These are phyloP conservation scores for Bolinopsis microptera DNA, from an alignment of 37 sponge, comb jelly and placozoan species.

Conservation along the genomic window DNA sequence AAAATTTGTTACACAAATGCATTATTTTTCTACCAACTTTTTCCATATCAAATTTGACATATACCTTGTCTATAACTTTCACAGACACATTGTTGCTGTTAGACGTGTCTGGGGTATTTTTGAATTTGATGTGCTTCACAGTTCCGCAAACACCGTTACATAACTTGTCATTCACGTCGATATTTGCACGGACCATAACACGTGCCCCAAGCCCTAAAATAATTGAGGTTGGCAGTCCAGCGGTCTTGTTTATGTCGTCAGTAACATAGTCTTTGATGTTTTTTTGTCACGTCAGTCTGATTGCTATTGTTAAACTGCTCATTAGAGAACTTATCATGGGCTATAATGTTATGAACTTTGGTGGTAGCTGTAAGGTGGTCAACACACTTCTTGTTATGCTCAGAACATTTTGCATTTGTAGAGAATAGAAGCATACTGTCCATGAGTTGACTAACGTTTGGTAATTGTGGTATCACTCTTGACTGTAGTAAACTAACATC, in stretches of 20 bases:
- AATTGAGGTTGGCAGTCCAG: slow-evolving; percentile 12
- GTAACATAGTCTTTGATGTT: not conserved
- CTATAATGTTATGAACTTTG: not conserved
- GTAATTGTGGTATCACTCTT: not conserved
- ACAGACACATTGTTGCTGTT: no score
- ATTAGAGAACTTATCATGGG: not conserved
- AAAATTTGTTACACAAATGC: not conserved
- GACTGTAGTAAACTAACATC: not conserved
- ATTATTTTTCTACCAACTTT: not conserved
- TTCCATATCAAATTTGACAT: not conserved
- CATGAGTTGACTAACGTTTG: not conserved
- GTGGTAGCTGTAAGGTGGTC: not conserved
- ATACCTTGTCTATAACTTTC: not conserved
- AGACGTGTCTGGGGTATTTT: not conserved
- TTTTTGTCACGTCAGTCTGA: not conserved
- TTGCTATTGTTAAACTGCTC: not conserved
- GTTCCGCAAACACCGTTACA: slow-evolving; percentile 38
- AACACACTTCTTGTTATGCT: slow-evolving; percentile 10
- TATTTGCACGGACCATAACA: slow-evolving; percentile 31
- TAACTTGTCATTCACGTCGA: not conserved
- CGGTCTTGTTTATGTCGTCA: slow-evolving; percentile 33
- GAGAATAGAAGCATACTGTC: not conserved
- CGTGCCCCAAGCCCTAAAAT: slow-evolving; percentile 1
- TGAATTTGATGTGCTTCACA: not conserved
- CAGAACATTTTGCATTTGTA: not conserved